Evolutionary conservation across 2,888 invertebrate genomes (phyloP), one percentile per base, ranked within the genome.

Genomic region (Norana najaformis): DNA sequence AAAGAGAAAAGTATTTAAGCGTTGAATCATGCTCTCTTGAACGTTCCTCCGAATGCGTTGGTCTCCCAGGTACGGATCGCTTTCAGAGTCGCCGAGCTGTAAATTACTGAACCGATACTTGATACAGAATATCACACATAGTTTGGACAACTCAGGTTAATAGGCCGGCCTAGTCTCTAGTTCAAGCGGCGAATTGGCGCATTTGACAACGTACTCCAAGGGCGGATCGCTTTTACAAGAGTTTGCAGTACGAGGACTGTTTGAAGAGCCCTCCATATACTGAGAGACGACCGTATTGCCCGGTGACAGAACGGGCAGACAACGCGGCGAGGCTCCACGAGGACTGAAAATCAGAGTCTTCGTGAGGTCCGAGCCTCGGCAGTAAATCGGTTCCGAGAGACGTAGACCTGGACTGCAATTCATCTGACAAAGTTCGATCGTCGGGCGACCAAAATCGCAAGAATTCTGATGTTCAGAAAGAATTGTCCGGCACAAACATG

Each of bases 81-180:
- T 23, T 47, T 47, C 14, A n/a, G 69, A 69, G 30, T 69, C n/a
- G 11, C 69, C n/a, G n/a, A n/a, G n/a, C n/a, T n/a, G n/a, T 69
- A n/a, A 47, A 47, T n/a, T n/a, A n/a, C n/a, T n/a, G 69, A 69
- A n/a, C n/a, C 30, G 69, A 69, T 69, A n/a, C n/a, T n/a, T 69
- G 8, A 30, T n/a, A 69, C 69, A 30, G 69, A 69, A 69, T 8
- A n/a, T 8, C 47, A 47, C 23, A n/a, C 20, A 18, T 47, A 47
- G 30, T 69, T n/a, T 69, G 11, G 30, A 30, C 30, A 69, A 11
- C 30, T 30, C n/a, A 69, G 11, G 30, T n/a, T n/a, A 69, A 69
- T 69, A 69, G n/a, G 20, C 85, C 5, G 85, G 85, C 14, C 85
- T 85, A 85, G 85, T 36, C 85, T 85, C 85, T 18, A 85, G 85